phyloP scores from a whole-genome alignment of 2,888 invertebrate genomes.

The Fragum sueziense region DNA sequence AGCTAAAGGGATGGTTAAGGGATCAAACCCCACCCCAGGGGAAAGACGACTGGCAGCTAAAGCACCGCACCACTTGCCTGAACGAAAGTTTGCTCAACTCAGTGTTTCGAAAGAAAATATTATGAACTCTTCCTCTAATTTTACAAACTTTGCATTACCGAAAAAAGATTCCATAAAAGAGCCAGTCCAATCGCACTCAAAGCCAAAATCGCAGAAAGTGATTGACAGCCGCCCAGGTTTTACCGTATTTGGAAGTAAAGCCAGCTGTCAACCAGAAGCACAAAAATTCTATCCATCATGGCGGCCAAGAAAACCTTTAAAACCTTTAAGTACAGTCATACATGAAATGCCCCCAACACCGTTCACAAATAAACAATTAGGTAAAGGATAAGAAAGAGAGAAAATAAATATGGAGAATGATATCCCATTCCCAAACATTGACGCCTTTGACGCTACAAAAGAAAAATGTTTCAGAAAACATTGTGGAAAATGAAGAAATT shows the following conservation, averaged over 20 bases:
- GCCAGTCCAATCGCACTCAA: conserved; percentile 26
- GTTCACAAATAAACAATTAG: conserved; percentile 29
- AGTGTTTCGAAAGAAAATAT: conserved; percentile 44
- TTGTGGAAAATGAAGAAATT: too few species aligned
- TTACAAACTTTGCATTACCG: conserved; percentile 21
- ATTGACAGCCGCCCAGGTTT: conserved; percentile 18
- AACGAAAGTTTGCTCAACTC: conserved; percentile 51
- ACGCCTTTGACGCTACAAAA: too few species aligned
- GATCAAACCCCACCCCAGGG: conserved; percentile 42
- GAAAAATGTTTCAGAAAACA: too few species aligned
- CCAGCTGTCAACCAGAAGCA: conserved; percentile 36
- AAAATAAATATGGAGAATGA: neutral
- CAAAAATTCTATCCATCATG: conserved; percentile 57
- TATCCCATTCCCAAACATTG: neutral
- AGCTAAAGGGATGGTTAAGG: conserved; percentile 28
- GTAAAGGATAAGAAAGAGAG: neutral
- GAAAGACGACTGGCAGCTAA: conserved; percentile 41
- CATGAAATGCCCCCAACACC: conserved; percentile 65
- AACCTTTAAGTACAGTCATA: conserved; percentile 48
- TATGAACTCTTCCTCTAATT: conserved; percentile 29
- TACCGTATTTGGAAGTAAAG: conserved; percentile 56
- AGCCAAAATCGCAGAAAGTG: conserved; percentile 24
- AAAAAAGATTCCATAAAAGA: conserved; percentile 45
- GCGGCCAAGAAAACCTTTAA: conserved; percentile 57
- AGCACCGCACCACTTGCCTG: conserved; percentile 33